Conservation (phyloP, 2,113 vertebrate species). For the Sebastes schlegelii region DNA sequence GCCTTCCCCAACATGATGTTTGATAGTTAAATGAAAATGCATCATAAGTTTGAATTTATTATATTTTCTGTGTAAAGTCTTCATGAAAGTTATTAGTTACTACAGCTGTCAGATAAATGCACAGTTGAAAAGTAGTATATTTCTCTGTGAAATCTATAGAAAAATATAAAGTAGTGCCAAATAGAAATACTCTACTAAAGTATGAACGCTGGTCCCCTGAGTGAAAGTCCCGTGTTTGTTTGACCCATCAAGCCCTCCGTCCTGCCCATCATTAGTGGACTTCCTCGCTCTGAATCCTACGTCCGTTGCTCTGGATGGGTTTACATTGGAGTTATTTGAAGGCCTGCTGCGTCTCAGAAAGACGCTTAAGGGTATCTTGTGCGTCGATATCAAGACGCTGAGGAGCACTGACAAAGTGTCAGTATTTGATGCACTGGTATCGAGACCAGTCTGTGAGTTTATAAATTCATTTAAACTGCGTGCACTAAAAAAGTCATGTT, state of each 20-base stretch:
- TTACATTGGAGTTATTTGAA: too few relatives aligned
- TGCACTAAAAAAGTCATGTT: background rate
- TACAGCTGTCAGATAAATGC: background rate
- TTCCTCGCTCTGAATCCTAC: too few relatives aligned
- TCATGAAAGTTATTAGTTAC: background rate
- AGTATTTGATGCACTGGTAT: too few relatives aligned
- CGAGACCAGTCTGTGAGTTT: too few relatives aligned
- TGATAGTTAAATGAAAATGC: background rate
- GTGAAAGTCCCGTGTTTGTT: too few relatives aligned
- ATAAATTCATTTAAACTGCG: background rate
- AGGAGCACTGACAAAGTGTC: too few relatives aligned
- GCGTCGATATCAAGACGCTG: too few relatives aligned
- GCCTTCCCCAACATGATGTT: background rate
- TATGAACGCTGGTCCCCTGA: background rate
- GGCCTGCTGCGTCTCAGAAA: too few relatives aligned
- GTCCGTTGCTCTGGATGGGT: too few relatives aligned
- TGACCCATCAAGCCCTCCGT: too few relatives aligned
- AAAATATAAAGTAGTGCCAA: background rate
- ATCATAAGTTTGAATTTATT: background rate
- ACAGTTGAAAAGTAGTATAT: background rate
- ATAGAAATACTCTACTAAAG: background rate
- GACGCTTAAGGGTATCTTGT: too few relatives aligned
- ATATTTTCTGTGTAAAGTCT: background rate
- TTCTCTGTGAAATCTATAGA: background rate
- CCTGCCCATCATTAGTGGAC: too few relatives aligned